Evolutionary conservation across 1,140 invertebrate species (phyloP), one percentile per base, ranked within the genome.

Genomic region (Mizuhopecten yessoensis): DNA sequence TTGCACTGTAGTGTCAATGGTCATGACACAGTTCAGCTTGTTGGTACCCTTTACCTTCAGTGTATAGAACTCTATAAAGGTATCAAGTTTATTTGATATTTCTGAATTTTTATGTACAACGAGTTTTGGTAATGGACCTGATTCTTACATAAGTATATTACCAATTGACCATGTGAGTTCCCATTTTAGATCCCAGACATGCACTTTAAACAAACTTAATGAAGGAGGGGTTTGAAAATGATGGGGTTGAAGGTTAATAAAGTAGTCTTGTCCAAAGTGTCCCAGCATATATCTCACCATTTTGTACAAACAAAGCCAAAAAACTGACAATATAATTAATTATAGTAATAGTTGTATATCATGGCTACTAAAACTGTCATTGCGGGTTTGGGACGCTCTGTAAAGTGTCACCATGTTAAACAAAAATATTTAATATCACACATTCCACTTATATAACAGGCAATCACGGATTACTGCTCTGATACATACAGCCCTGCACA

Each of bases 351-450:
- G 57, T n/a, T 75, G 9, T 75, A 75, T 75, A 75, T 75, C 57
- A 5, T 29, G 57, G 17, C 57, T 75, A 75, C 57, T 75, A 75
- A 75, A 75, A n/a, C 57, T 75, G 57, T 75, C 57, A 75, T 75
- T 75, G 57, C 29, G 17, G 57, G 57, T 75, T 75, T 75, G 29
- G 57, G 29, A n/a, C 57, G 11, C n/a, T 23, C 57, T n/a, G 57
- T 75, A 75, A 75, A 75, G 29, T 75, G 57, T 75, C 57, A 75
- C n/a, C 1, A n/a, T 5, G n/a, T 29, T 75, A 75, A 75, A 75
- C 57, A n/a, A n/a, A 75, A 75, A 75, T 75, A 75, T 75, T 75
- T 75, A 75, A 75, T 75, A 75, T 75, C n/a, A 75, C 57, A 17
- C 57, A 75, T 75, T 75, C 57, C 57, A 75, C 57, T 75, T 75